These are phyloP conservation scores for Pachliopta kotzebuea DNA, from an alignment of 2,888 invertebrate species.

Conservation along the genomic window DNA sequence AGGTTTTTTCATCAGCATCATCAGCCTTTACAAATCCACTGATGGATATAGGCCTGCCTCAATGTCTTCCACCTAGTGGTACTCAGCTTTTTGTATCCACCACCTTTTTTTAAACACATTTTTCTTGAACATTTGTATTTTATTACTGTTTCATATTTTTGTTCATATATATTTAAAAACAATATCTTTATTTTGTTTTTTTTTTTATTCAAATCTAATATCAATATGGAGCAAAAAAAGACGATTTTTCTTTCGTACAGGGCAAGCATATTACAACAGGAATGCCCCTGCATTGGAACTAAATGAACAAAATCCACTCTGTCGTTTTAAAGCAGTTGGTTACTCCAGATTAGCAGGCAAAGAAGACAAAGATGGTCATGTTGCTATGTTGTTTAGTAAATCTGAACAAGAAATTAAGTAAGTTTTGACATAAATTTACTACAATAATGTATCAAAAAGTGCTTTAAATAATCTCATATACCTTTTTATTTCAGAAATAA, in stretches of 20 bases:
- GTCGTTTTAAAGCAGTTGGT: conserved; percentile 96
- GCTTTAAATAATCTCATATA: neutral
- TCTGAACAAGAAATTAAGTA: conserved; percentile 89
- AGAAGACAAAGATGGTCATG: conserved; percentile 95
- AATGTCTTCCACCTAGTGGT: too few relatives aligned
- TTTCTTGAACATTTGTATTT: too few relatives aligned
- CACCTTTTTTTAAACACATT: too few relatives aligned
- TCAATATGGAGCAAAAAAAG: neutral
- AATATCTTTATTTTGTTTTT: too few relatives aligned
- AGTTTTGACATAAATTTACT: conserved; percentile 37
- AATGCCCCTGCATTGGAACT: conserved; percentile 90
- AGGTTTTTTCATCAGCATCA: too few relatives aligned
- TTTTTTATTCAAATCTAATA: too few relatives aligned
- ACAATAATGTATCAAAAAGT: neutral
- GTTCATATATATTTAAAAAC: too few relatives aligned
- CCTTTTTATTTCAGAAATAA: conserved; percentile 75
- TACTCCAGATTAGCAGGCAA: conserved; percentile 93
- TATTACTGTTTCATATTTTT: too few relatives aligned
- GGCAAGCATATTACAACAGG: conserved; percentile 89
- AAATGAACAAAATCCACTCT: conserved; percentile 93
- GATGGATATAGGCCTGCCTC: too few relatives aligned
- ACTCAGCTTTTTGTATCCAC: too few relatives aligned
- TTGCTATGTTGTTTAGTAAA: conserved; percentile 91
- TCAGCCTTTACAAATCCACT: too few relatives aligned
- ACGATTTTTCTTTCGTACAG: conserved; percentile 46